phyloP scores from a whole-genome alignment of 1,140 invertebrate genomes.

The Triops cancriformis region DNA sequence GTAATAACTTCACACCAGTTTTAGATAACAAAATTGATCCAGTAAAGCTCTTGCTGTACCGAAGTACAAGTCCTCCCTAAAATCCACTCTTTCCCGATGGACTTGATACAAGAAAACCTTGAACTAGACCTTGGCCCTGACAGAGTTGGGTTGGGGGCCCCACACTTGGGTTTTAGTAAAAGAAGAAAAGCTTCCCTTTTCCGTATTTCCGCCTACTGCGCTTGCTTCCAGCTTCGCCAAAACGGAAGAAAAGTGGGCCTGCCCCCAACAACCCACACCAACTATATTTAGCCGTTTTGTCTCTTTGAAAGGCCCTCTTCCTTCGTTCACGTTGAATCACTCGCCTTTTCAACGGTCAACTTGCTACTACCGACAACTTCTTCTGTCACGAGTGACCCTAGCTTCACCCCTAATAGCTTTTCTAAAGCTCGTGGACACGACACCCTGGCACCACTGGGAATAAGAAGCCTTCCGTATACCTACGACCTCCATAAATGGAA shows the following conservation, averaged over 20 bases:
- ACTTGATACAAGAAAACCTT: conserved; percentile 11
- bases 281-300: background rate
- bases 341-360: background rate
- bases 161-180: background rate
- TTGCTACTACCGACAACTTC: background rate
- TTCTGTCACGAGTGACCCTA: background rate
- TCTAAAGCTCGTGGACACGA: background rate
- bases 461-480: background rate
- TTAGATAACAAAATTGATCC: background rate
- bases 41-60: background rate
- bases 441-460: background rate
- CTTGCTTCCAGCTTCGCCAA: conserved; percentile 3
- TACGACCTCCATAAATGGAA: background rate
- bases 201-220: background rate
- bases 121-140: conserved; percentile 12
- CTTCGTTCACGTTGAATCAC: background rate
- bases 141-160: background rate
- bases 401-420: background rate
- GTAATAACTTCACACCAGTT: background rate
- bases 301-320: background rate
- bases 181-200: background rate
- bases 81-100: background rate
- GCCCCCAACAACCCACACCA: background rate
- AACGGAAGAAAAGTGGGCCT: background rate
- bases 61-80: background rate